phyloP scores from a whole-genome alignment of 2,797 vertebrate species.

The Argyrosomus regius region DNA sequence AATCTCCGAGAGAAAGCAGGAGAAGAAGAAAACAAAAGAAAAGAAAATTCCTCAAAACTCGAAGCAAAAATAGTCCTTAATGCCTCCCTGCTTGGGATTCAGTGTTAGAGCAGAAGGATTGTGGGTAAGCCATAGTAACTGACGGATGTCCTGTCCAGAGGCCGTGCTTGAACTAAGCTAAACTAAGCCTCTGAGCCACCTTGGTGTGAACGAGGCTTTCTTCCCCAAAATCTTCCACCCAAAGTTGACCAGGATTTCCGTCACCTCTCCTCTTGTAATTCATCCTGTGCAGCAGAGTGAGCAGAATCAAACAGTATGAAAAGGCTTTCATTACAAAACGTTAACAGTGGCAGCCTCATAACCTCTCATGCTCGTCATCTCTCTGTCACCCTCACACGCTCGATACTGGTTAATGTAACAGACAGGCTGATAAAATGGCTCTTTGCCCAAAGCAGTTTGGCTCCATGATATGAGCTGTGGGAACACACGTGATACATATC shows the following conservation, averaged over 20 bases:
- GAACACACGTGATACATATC: conserved; percentile 4
- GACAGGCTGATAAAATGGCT: neutral
- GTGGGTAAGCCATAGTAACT: conserved; percentile 54
- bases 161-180: conserved; percentile 59
- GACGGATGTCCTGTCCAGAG: conserved; percentile 45
- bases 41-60: conserved; percentile 5
- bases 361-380: conserved; percentile 33
- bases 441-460: neutral
- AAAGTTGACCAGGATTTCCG: conserved; percentile 32
- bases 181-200: conserved; percentile 58
- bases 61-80: neutral
- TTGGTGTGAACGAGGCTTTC: conserved; percentile 42
- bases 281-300: conserved; percentile 3
- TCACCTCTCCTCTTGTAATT: conserved; percentile 40
- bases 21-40: neutral
- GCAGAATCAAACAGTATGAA: conserved; percentile 36
- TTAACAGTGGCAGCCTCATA: conserved; percentile 20
- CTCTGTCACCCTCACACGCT: neutral
- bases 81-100: conserved; percentile 36
- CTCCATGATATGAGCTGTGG: neutral
- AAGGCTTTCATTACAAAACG: conserved; percentile 36
- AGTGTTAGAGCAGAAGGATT: conserved; percentile 51
- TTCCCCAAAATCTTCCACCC: conserved; percentile 17
- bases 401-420: neutral
- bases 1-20: conserved; percentile 3